Evolutionary conservation across 2,797 vertebrate genomes (phyloP), one percentile per base, ranked within the genome.

Genomic region (Danio tinwini): DNA sequence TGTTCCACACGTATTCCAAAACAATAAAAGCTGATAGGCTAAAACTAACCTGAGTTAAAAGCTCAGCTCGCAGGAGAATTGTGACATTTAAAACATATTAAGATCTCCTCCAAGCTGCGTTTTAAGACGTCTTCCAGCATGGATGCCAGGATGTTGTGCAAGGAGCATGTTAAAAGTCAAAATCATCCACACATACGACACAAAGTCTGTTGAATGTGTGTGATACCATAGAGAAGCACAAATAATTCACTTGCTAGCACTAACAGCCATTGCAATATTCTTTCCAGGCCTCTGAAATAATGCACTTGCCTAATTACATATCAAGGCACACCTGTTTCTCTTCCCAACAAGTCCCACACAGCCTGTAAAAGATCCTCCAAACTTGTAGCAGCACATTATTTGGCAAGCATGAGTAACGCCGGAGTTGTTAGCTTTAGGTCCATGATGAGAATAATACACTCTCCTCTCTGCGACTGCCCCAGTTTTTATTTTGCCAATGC

Each of bases 231-330:
- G 58, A 64, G 16, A 80, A 17, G 47, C 74, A 80, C 80, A 50
- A 83, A 85, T 83, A 74, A 74, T 45, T 45, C 16, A 58, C 47
- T 77, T 62, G 58, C 49, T 17, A 76, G 29, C 55, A 71, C 74
- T 69, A 78, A 74, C 82, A 73, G 74, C 70, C 70, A 63, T 63
- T 7, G 10, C 1, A 12, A 7, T 73, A 63, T 53, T n/a, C 58
- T 77, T 84, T 82, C 19, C 12, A 58, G 44, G 61, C 45, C 67
- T 61, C 47, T 74, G 49, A 61, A 76, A 17, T 16, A 55, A 72
- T 74, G 71, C 53, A 74, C 75, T 80, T 7, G 69, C 76, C 82
- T 80, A 82, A 87, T 85, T 56, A 52, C 81, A 80, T 86, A 77
- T 75, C 62, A 80, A 56, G 16, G 76, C 70, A 86, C 50, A 50